A percentile compares a stretch with the other conserved stretches of the same genome.
Evolutionary conservation across 35 echinoderm and acorn worm genomes (phyloP).

Genomic region (Lytechinus variegatus): DNA sequence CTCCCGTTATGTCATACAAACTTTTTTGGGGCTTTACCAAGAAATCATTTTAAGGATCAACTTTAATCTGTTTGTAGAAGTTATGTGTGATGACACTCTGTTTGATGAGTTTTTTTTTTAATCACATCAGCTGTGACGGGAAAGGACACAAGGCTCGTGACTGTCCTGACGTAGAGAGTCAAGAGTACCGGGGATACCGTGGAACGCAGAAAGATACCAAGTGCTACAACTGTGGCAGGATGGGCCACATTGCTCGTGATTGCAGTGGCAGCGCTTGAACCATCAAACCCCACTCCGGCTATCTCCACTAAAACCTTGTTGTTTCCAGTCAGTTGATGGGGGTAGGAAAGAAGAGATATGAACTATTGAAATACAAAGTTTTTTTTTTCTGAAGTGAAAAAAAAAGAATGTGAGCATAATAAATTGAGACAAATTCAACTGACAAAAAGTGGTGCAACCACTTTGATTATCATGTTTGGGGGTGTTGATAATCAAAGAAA

Average conservation of each 20-base stretch:
- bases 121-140: constrained; percentile 30
- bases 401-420: background rate
- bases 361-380: background rate
- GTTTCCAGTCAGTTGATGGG: constrained; percentile 52
- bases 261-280: constrained; percentile 17
- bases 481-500: constrained; percentile 33
- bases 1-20: no score
- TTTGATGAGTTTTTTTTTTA: background rate
- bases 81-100: background rate
- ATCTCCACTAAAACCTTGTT: constrained; percentile 46
- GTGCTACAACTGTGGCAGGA: constrained; percentile 54
- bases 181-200: background rate
- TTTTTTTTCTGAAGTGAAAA: background rate
- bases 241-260: constrained; percentile 46
- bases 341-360: background rate
- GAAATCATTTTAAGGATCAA: no score
- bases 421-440: constrained; percentile 24
- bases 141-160: constrained; percentile 56
- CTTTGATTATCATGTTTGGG: constrained; percentile 7
- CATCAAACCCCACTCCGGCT: constrained; percentile 57
- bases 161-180: background rate
- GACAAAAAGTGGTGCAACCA: background rate
- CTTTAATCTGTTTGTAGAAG: no score
- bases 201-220: background rate
- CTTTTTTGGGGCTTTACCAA: no score